Evolutionary conservation across 2,113 vertebrate genomes (phyloP), one percentile per base, ranked within the genome.

Genomic region (Oenanthe oenanthe): DNA sequence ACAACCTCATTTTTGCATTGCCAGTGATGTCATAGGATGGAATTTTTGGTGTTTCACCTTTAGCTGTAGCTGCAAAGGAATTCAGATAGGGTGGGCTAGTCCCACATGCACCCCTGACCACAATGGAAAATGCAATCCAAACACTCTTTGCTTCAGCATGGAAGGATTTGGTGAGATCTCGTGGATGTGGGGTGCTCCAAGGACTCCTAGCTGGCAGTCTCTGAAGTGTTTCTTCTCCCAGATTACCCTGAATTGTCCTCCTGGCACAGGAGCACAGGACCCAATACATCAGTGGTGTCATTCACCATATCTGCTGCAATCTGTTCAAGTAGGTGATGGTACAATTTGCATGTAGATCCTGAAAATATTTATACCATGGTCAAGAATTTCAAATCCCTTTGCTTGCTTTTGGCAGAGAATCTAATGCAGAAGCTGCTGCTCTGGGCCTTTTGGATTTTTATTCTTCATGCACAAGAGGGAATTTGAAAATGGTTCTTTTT

Each of bases 91-190:
- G 12, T 40, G 36, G 17, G 3, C 6, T 54, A 6, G 8, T 51
- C 20, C 11, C 47, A 48, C 22, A 2, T 19, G 17, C 0, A 1
- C 13, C 29, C 24, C 36, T 65, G 42, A 28, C 28, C 1, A 1
- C 12, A 5, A 3, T 34, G 36, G 25, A 8, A 77, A 67, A 74
- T 13, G 16, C 20, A 20, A 75, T 2, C 15, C 8, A 56, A 3
- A 5, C 28, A 1, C 13, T 17, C 9, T 76, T 34, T 43, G 9
- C 29, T 66, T 67, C 65, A 43, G 36, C 38, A 26, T 1, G 18
- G 32, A 40, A 31, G 12, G 5, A n/a, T 57, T 47, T 34, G 8
- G n/a, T 18, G 53, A 13, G 43, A 62, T 43, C 18, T 38, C 7
- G 6, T 12, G 53, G 29, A 12, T 74, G 18, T 4, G 13, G 13